phyloP scores from a whole-genome alignment of 2,888 invertebrate species.

The Phytoseiulus persimilis region DNA sequence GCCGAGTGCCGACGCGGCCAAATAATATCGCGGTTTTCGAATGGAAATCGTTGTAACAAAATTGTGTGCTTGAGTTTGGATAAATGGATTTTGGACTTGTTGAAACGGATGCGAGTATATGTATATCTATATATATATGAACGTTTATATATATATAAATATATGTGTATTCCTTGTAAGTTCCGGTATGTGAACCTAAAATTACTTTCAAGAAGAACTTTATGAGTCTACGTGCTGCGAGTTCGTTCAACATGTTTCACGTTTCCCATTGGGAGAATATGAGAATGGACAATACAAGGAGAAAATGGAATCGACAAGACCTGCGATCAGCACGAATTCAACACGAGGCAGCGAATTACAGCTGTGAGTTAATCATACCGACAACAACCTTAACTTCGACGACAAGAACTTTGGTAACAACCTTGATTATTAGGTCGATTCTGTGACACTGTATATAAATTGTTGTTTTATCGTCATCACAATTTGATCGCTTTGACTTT shows the following conservation, averaged over 20 bases:
- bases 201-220: neutral
- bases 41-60: neutral
- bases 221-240: neutral
- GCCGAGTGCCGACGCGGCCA: neutral
- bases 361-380: neutral
- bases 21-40: neutral
- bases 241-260: neutral
- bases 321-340: neutral
- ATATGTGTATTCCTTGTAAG: neutral
- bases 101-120: neutral
- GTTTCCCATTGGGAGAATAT: neutral
- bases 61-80: neutral
- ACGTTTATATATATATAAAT: slow-evolving; percentile 17
- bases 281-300: neutral
- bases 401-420: neutral
- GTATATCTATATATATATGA: slow-evolving; percentile 12
- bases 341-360: neutral
- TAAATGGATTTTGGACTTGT: neutral
- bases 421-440: neutral
- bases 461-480: slow-evolving; percentile 5
- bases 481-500: neutral
- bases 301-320: neutral
- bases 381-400: neutral
- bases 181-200: neutral
- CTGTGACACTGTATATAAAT: slow-evolving; percentile 5